Evolutionary conservation across 2,888 invertebrate species (phyloP), one percentile per base, ranked within the genome.

Genomic region (Smittia sp.): DNA sequence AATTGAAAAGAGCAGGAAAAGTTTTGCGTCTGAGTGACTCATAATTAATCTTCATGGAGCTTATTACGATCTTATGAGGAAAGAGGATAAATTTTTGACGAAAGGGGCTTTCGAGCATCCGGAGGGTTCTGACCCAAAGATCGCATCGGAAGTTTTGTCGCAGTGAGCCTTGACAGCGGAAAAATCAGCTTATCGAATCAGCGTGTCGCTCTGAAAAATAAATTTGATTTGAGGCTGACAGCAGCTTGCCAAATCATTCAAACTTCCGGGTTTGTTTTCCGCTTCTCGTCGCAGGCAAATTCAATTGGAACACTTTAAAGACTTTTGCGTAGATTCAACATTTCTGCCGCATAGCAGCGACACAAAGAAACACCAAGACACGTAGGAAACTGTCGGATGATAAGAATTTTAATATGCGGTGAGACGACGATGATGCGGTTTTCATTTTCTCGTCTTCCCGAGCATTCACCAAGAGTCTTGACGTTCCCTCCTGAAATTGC

Each of bases 331-430:
- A 15, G n/a, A 46, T 46, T 46, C n/a, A 46, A 46, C 11, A 46
- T 46, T n/a, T 11, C 46, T n/a, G 46, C n/a, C 39, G 39, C n/a
- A 32, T 32, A n/a, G 15, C 3, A 46, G 15, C 46, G 15, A 46
- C 4, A 32, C 4, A 46, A 46, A 46, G 46, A 15, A 46, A 39
- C 7, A 13, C 13, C 7, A 39, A 39, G 39, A 13, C 39, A 39
- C 39, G 39, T 39, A 39, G 13, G 39, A 39, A 39, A 39, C 39
- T 39, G 39, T 39, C 39, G 39, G 39, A 39, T 7, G 13, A 39
- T 39, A 13, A 13, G 39, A 46, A 46, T 46, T 63, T 63, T 63
- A 25, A 63, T 63, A 63, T 63, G 62, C 62, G 62, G 62, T 62
- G 11, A 15, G 9, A 54, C 11, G 62, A 62, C 6, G 20, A 15